Evolutionary conservation across 64 coral and sea anemone genomes (phyloP).

Genomic region (Dendronephthya gigantea): DNA sequence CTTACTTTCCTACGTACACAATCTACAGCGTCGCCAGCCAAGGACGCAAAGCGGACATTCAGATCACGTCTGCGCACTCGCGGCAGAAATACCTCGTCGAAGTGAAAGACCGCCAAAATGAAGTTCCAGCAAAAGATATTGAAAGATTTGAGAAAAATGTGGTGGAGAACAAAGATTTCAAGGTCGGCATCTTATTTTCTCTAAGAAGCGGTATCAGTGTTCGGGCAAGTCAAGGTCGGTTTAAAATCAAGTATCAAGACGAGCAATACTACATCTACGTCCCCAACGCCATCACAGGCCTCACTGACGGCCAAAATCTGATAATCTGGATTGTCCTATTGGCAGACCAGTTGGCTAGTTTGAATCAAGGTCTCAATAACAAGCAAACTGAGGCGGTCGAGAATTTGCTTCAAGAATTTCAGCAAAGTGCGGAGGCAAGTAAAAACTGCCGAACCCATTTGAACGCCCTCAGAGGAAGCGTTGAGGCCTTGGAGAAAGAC

Average conservation of each 20-base stretch:
- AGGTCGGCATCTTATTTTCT: constrained; percentile 45
- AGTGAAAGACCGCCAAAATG: constrained; percentile 39
- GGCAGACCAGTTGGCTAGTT: constrained; percentile 35
- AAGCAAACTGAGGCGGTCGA: constrained; percentile 4
- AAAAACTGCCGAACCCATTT: constrained; percentile 17
- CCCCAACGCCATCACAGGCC: constrained; percentile 25
- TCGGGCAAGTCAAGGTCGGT: constrained; percentile 11
- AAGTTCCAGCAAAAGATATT: constrained; percentile 30
- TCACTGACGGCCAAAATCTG: constrained; percentile 8
- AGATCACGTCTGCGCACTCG: background rate
- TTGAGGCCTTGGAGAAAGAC: constrained; percentile 1
- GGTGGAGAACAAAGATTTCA: constrained; percentile 18
- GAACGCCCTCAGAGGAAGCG: background rate
- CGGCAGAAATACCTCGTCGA: constrained; percentile 35
- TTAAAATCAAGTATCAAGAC: constrained; percentile 26
- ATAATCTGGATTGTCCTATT: constrained; percentile 52
- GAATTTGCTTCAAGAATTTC: constrained; percentile 14
- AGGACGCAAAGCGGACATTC: constrained; percentile 29
- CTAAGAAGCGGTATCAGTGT: constrained; percentile 39
- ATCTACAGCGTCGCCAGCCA: background rate
- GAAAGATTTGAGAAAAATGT: constrained; percentile 36
- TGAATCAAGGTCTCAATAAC: background rate
- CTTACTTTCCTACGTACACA: background rate
- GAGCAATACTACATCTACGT: constrained; percentile 51
- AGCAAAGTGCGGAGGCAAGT: constrained; percentile 18